Conservation (phyloP, 2,888 invertebrate species). For the Xanthorhoe spadicearia region DNA sequence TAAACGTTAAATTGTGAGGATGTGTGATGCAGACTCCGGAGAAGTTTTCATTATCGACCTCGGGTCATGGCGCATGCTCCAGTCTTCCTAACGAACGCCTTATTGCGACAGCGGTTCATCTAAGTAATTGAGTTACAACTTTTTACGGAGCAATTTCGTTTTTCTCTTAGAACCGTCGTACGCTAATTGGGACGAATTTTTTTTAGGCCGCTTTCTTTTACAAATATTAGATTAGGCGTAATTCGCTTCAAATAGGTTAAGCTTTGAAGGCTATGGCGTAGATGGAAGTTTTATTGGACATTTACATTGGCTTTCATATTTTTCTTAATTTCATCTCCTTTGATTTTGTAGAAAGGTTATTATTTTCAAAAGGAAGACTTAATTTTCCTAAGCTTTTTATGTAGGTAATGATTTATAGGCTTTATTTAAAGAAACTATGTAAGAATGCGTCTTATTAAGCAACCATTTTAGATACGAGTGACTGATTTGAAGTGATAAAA, state of each 20-base stretch:
- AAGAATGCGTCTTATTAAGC: too few relatives aligned
- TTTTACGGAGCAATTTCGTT: slow-evolving; percentile 84
- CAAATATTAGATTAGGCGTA: slow-evolving; percentile 80
- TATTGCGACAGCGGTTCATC: slow-evolving; percentile 83
- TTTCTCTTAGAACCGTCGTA: slow-evolving; percentile 80
- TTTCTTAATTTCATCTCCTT: slow-evolving; percentile 48
- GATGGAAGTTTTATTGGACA: slow-evolving; percentile 59
- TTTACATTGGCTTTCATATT: slow-evolving; percentile 48
- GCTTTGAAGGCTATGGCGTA: slow-evolving; percentile 66
- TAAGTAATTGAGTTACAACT: slow-evolving; percentile 84
- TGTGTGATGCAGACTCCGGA: slow-evolving; percentile 81
- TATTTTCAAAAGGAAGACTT: slow-evolving; percentile 13
- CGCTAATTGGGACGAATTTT: slow-evolving; percentile 79
- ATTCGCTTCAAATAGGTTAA: slow-evolving; percentile 73
- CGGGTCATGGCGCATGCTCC: slow-evolving; percentile 84
- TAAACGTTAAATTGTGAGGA: slow-evolving; percentile 81
- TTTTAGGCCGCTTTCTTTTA: slow-evolving; percentile 63
- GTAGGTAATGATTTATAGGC: too few relatives aligned
- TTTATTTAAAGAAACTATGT: too few relatives aligned
- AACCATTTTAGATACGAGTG: too few relatives aligned
- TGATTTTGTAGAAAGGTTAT: slow-evolving; percentile 21
- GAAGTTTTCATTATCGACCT: slow-evolving; percentile 86
- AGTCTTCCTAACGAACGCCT: slow-evolving; percentile 79
- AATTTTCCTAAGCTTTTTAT: neutral
- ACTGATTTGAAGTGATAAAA: too few relatives aligned